Evolutionary conservation across 1,140 invertebrate genomes (phyloP).

Genomic region (Tetranychus urticae): DNA sequence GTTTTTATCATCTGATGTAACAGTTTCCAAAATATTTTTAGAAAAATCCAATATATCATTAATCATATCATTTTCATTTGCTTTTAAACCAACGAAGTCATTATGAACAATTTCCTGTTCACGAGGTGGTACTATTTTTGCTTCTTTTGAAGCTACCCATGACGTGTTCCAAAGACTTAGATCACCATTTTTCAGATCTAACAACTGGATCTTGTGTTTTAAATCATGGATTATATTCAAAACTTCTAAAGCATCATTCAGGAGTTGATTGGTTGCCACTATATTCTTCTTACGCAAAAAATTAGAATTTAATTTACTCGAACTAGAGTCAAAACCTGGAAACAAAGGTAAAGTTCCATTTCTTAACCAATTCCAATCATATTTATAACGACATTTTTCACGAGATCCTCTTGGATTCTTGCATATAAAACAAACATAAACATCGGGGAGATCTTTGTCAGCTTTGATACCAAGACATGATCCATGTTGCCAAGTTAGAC

Average conservation of each 20-base stretch:
- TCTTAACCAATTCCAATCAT: slow-evolving; percentile 66
- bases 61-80: neutral
- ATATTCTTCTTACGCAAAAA: neutral
- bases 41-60: slow-evolving; percentile 1
- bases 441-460: slow-evolving; percentile 58
- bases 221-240: neutral
- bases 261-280: neutral
- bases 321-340: neutral
- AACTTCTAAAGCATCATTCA: neutral
- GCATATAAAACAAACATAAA: slow-evolving; percentile 70
- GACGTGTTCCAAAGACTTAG: neutral
- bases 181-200: neutral
- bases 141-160: neutral
- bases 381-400: slow-evolving; percentile 41
- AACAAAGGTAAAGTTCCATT: slow-evolving; percentile 35
- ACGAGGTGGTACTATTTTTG: neutral
- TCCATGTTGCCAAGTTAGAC: slow-evolving; percentile 81
- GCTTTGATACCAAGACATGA: slow-evolving; percentile 55
- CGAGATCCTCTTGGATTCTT: slow-evolving; percentile 39
- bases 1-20: neutral
- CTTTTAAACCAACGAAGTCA: neutral
- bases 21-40: neutral
- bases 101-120: neutral
- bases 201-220: neutral
- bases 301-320: neutral